Evolutionary conservation across 1,140 invertebrate species (phyloP).

Genomic region (Drosophila tani): DNA sequence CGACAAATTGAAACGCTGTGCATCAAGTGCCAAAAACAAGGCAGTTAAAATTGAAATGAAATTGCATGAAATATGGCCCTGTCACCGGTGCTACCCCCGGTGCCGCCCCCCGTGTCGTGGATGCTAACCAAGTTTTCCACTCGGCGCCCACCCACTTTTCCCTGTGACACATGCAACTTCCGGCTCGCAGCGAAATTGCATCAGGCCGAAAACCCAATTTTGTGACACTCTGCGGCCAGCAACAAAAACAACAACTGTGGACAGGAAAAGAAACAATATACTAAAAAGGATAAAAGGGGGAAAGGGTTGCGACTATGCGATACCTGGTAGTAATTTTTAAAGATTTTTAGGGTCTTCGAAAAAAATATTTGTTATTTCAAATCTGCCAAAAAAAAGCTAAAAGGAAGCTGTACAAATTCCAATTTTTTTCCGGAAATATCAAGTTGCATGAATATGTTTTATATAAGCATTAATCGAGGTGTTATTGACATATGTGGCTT

Average conservation of each 20-base stretch:
- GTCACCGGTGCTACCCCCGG: background rate
- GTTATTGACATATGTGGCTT: background rate
- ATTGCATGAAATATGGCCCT: slow-evolving; percentile 52
- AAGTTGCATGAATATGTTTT: too few species aligned
- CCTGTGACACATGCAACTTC: slow-evolving; percentile 76
- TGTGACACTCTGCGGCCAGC: slow-evolving; percentile 53
- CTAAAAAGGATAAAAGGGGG: background rate
- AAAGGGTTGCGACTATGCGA: background rate
- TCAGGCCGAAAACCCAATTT: slow-evolving; percentile 64
- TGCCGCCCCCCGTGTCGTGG: background rate
- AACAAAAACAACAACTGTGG: slow-evolving; percentile 21
- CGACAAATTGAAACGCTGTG: slow-evolving; percentile 65
- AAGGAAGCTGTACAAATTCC: too few species aligned
- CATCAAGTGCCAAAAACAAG: slow-evolving; percentile 39
- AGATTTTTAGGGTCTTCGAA: too few species aligned
- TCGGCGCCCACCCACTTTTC: slow-evolving; percentile 28
- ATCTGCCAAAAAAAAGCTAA: too few species aligned
- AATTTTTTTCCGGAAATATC: too few species aligned
- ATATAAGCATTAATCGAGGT: too few species aligned
- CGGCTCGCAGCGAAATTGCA: slow-evolving; percentile 77
- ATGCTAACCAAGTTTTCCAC: slow-evolving; percentile 1
- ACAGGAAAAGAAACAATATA: slow-evolving; percentile 35
- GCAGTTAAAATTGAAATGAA: slow-evolving; percentile 62
- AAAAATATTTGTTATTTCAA: too few species aligned
- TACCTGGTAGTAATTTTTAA: background rate